Conservation (phyloP, 2,113 vertebrate species). For the Trogon surrucura region DNA sequence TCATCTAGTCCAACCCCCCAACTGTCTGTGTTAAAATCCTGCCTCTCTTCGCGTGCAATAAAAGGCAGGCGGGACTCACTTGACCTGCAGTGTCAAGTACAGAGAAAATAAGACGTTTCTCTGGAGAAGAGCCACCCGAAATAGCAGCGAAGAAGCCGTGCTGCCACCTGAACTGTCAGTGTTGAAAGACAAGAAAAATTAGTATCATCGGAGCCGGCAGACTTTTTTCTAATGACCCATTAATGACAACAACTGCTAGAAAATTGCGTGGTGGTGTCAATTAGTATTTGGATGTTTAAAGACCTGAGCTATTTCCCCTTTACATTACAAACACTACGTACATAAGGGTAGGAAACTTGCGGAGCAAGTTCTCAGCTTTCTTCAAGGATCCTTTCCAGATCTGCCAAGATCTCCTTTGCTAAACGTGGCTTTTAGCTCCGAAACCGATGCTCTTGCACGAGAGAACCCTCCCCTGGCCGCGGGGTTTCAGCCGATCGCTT, state of each 20-base stretch:
- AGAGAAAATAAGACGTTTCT: neutral
- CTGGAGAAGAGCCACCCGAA: neutral
- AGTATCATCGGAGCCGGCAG: neutral
- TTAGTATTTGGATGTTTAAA: neutral
- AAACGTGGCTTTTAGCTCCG: neutral
- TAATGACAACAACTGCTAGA: neutral
- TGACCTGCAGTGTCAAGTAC: neutral
- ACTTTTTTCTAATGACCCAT: neutral
- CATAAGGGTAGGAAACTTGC: neutral
- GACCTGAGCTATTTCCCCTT: neutral
- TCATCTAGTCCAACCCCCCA: no score
- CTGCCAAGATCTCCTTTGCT: neutral
- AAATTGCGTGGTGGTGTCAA: neutral
- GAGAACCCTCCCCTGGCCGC: neutral
- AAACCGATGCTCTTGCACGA: neutral
- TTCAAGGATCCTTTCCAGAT: neutral
- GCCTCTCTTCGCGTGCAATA: neutral
- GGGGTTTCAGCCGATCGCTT: neutral
- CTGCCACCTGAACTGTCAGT: neutral
- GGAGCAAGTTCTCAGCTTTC: neutral
- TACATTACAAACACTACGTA: rapidly evolving
- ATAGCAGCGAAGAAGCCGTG: neutral
- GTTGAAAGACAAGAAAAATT: neutral
- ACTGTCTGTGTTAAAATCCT: neutral
- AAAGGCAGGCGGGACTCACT: neutral